These are phyloP conservation scores for Pipra filicauda DNA, from an alignment of 2,113 vertebrate species.

Conservation along the genomic window DNA sequence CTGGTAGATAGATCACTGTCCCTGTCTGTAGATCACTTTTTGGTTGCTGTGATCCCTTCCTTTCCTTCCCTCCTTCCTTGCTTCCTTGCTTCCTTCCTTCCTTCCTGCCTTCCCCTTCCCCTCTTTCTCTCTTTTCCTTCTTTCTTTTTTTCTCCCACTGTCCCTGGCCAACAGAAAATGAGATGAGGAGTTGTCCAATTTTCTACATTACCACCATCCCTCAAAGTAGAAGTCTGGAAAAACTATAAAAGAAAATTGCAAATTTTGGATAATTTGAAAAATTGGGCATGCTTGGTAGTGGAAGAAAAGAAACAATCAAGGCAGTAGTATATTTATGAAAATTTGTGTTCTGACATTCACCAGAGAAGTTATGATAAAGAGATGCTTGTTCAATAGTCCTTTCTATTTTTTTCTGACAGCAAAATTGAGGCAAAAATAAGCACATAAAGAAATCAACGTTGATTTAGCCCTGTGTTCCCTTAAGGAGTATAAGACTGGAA, in stretches of 20 bases:
- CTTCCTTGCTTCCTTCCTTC: not conserved
- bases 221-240: not conserved
- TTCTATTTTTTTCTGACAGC: not conserved
- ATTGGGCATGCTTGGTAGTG: not conserved
- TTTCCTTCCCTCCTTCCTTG: not conserved
- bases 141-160: not conserved
- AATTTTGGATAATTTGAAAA: not conserved
- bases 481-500: not conserved
- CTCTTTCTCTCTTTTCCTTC: not conserved
- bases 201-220: not conserved
- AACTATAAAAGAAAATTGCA: not conserved
- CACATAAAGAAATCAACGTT: not conserved
- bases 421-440: conserved; percentile 4
- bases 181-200: not conserved
- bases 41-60: not conserved
- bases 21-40: not conserved
- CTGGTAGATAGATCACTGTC: not conserved
- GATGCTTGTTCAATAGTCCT: not conserved
- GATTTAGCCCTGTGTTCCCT: conserved; percentile 20
- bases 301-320: not conserved
- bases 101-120: not conserved
- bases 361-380: not conserved
- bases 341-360: not conserved
- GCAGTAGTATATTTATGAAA: not conserved
- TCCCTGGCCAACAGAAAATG: not conserved